Evolutionary conservation across 2,888 invertebrate species (phyloP), one percentile per base, ranked within the genome.

Genomic region (Baccha elongata): DNA sequence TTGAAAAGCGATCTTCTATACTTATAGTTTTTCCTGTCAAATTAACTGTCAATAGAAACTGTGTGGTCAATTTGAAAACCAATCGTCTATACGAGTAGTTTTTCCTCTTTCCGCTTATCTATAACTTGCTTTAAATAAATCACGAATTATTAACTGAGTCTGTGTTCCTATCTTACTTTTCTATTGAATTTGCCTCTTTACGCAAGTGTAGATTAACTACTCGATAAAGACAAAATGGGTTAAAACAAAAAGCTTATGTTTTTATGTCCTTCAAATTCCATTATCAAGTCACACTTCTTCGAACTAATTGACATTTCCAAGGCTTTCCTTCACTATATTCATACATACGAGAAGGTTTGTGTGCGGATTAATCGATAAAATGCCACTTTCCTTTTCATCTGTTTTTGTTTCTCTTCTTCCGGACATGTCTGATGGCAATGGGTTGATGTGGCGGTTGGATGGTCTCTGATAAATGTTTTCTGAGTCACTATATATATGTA

Each of bases 281-380:
- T 76, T 65, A 65, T 60, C 65, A 74, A 23, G 69, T 53, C 71
- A 21, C 50, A 53, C 60, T 64, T 55, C 29, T 26, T 21, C 26
- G 17, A 15, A 50, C 64, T 71, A 75, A 81, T 76, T 65, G 76
- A 72, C 71, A 81, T 67, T 71, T 60, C 60, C 76, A 81, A 81
- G 81, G 81, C 46, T 81, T 67, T 71, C 29, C 37, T 29, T 26
- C 52, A 55, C 32, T 32, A 35, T 32, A 35, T 50, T 53, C 6
- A 26, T 26, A 26, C 3, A 26, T 7, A 32, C 5, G 8, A 32
- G 29, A n/a, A n/a, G n/a, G n/a, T n/a, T n/a, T n/a, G n/a, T n/a
- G n/a, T n/a, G 55, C 52, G 79, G 67, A 75, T 69, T 75, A 80
- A 81, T 81, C 81, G 76, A 81, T 81, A 81, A 69, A 23, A 40